Base-by-base conservation (phyloP, 2,113 vertebrate species). In the Scalopus aquaticus region DNA sequence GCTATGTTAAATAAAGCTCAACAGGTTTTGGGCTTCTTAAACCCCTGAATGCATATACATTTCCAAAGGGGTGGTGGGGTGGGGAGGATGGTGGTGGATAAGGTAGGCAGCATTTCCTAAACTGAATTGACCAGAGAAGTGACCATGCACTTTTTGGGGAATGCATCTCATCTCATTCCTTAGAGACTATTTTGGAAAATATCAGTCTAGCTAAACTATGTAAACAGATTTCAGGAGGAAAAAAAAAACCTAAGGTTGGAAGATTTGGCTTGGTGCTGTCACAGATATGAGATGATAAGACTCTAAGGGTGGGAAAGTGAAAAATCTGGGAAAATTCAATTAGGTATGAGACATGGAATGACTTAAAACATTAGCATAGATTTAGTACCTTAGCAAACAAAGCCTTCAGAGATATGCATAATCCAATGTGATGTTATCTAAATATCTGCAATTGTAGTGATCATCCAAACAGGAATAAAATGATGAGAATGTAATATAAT, bases 1-100 rank as follows among this genome's bases (percentile, higher is more conserved):
- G n/a, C n/a, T n/a, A n/a, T n/a, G n/a, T n/a, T n/a, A 92, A 89
- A 51, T 60, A 73, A 69, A 89, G 49, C 35, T 92, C 78, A 73
- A 1, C 6, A 90, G n/a, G 20, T 76, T 39, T 32, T 17, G 37
- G 22, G 26, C 46, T 64, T 78, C 26, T 73, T 74, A 80, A 91
- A 91, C 46, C 11, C 19, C 77, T 74, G 58, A 60, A 37, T 22
- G 58, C 11, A 35, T 37, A 44, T 32, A 32, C 37, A 77, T 89
- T 76, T 64, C 62, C 37, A 44, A 64, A 84, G 54, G 26, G 30
- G 11, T 37, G 32, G 37, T 26, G 8, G 28, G 49, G 28, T n/a
- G n/a, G n/a, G n/a, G n/a, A 67, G 6, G 32, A 13, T 84, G 12
- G 30, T 78, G 62, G 42, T 62, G 10, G 64, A 26, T n/a, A 22